Percentiles rank a stretch among this genome's conserved stretches.
Conservation (phyloP, 37 sponge, comb jelly and placozoan species). For the Bolinopsis microptera region DNA sequence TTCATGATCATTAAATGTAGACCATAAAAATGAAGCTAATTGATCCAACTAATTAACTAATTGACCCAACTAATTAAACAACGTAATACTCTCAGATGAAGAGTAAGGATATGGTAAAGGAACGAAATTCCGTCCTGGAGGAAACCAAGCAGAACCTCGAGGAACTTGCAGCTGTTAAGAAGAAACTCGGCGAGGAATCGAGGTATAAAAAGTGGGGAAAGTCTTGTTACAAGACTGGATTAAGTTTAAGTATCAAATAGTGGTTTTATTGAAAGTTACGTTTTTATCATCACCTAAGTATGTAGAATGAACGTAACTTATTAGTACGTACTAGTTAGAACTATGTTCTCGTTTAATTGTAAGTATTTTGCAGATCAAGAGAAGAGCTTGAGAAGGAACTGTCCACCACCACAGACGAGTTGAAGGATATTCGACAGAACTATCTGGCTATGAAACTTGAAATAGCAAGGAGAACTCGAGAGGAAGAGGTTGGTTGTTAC, state of each 20-base stretch:
- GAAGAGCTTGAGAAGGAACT: slow-evolving; percentile 10
- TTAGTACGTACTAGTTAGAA: no score
- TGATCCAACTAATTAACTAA: no score
- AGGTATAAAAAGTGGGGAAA: no score
- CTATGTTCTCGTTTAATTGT: no score
- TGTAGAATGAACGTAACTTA: no score
- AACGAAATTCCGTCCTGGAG: neutral
- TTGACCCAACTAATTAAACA: no score
- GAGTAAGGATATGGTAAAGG: slow-evolving; percentile 1
- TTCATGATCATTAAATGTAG: no score
- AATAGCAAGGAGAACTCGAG: neutral
- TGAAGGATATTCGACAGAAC: neutral
- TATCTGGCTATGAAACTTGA: slow-evolving; percentile 23
- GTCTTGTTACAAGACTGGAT: no score
- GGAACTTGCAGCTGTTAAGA: slow-evolving; percentile 2
- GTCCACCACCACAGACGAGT: neutral
- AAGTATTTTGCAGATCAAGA: neutral
- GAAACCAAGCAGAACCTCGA: neutral
- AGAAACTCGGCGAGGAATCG: neutral
- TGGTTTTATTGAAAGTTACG: no score
- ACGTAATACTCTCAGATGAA: slow-evolving; percentile 19
- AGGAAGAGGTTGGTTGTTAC: neutral
- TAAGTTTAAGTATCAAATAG: no score
- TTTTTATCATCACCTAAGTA: no score
- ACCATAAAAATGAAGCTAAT: no score